Conservation (phyloP, 2,113 vertebrate genomes). For the Pyxicephalus adspersus region DNA sequence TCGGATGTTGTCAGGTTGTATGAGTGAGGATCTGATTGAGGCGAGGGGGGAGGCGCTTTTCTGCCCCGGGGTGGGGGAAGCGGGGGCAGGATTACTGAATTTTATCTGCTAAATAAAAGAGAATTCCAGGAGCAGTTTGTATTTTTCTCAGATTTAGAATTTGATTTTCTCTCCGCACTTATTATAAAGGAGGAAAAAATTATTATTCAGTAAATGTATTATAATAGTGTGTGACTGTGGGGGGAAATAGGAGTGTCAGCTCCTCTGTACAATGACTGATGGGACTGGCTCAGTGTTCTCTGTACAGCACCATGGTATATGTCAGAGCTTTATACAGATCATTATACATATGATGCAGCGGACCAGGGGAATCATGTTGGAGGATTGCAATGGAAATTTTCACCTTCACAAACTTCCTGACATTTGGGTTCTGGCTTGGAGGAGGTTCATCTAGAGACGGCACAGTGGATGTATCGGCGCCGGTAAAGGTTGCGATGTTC, state of each 20-base stretch:
- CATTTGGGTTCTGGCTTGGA: not conserved
- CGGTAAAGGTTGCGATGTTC: not conserved
- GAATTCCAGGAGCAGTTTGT: not conserved
- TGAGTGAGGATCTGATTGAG: not conserved
- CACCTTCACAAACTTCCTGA: conserved; percentile 6
- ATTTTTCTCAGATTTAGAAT: not conserved
- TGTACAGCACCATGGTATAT: too few relatives aligned
- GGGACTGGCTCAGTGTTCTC: too few relatives aligned
- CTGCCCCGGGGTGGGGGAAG: not conserved
- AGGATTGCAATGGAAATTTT: not conserved
- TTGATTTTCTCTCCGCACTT: not conserved
- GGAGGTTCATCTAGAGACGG: not conserved
- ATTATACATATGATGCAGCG: not conserved
- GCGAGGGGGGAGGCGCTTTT: too few relatives aligned
- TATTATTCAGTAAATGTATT: not conserved
- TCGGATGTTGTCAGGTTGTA: too few relatives aligned
- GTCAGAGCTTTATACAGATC: not conserved
- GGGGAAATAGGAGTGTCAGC: too few relatives aligned
- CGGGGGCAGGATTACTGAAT: conserved; percentile 13
- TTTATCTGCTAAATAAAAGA: conserved; percentile 22
- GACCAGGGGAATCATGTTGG: not conserved
- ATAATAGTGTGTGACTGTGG: not conserved
- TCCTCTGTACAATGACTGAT: too few relatives aligned
- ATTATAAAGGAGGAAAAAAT: not conserved
- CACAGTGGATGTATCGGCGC: not conserved